Base-by-base conservation (phyloP, 1,140 invertebrate species). In the Listronotus bonariensis region DNA sequence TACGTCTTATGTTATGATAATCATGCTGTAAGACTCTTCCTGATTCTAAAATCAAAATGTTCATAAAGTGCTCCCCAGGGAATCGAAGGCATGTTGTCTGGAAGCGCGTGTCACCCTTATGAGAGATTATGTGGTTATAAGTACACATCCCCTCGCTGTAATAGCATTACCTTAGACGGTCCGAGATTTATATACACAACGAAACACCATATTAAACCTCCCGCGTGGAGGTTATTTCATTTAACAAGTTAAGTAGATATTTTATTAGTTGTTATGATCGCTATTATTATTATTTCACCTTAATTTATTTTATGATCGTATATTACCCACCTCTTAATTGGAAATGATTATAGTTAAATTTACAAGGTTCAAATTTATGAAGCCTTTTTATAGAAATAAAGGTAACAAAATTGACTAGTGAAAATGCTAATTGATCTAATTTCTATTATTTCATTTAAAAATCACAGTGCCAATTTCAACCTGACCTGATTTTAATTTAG, bases 91-190 rank as follows among this genome's bases (percentile, higher is more conserved):
- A 63, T 63, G 52, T 64, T 56, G 53, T 64, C 43, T 64, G 51
- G 54, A 20, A 41, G 61, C 61, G 61, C 61, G 61, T 56, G 61
- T 64, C 61, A 64, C 61, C 61, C 61, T 64, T 64, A 57, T 64
- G 61, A 64, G 61, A 64, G 61, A 64, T 64, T 66, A 66, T 66
- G 64, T 59, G 64, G 64, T 66, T 66, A 66, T 66, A 66, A 59
- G 53, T 65, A 65, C 49, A 62, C 61, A 45, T 64, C 61, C 61
- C 60, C 61, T 56, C 32, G 42, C 43, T 56, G 32, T 14, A 56
- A 56, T 41, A 42, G 53, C 17, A 46, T 56, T 64, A 56, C 42
- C 43, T 56, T 64, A 48, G 20, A 43, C 17, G 9, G 51, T 9
- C 20, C 10, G 52, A 64, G 52, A 56, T 64, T 56, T 64, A 64